These are phyloP conservation scores for Corythoichthys haematopterus DNA, from an alignment of 2,113 vertebrate species.

Conservation along the genomic window DNA sequence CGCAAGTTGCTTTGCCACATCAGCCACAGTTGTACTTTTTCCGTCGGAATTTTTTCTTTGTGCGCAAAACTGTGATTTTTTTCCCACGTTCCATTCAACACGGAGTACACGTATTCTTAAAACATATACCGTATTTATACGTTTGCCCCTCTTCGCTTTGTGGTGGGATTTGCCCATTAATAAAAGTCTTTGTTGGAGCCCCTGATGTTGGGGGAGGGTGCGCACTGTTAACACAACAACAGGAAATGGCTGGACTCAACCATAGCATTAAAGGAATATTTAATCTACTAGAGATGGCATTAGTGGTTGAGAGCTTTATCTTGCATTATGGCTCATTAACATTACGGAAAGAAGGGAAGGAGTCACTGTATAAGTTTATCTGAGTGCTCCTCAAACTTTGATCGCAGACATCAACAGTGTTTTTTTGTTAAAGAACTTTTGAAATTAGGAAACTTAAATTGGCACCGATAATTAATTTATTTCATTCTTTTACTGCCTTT, in stretches of 20 bases:
- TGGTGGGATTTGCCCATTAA: slow-evolving; percentile 4
- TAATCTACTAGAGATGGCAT: slow-evolving; percentile 29
- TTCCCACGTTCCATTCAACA: not conserved
- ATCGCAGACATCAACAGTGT: not conserved
- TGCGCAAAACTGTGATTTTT: not conserved
- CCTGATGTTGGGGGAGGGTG: slow-evolving; percentile 41
- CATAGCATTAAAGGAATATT: slow-evolving; percentile 55
- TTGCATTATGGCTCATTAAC: not conserved
- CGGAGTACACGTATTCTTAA: not conserved
- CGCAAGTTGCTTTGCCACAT: slow-evolving; percentile 59
- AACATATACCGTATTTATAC: not conserved
- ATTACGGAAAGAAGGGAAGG: not conserved
- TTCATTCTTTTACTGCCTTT: too few relatives aligned
- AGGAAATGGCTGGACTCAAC: slow-evolving; percentile 63
- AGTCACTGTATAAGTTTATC: not conserved
- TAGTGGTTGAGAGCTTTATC: not conserved
- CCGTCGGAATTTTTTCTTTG: not conserved
- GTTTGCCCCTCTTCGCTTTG: not conserved
- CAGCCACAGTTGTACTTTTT: slow-evolving; percentile 34
- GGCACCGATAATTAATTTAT: too few relatives aligned
- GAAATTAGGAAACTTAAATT: too few relatives aligned
- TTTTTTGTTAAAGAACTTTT: too few relatives aligned
- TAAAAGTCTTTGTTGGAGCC: slow-evolving; percentile 21
- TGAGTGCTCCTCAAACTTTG: not conserved
- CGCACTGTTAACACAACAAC: slow-evolving; percentile 63